Percentiles rank a stretch among this genome's conserved stretches.
Evolutionary conservation across 2,888 invertebrate species (phyloP).

Genomic region (Drosophila birchii): DNA sequence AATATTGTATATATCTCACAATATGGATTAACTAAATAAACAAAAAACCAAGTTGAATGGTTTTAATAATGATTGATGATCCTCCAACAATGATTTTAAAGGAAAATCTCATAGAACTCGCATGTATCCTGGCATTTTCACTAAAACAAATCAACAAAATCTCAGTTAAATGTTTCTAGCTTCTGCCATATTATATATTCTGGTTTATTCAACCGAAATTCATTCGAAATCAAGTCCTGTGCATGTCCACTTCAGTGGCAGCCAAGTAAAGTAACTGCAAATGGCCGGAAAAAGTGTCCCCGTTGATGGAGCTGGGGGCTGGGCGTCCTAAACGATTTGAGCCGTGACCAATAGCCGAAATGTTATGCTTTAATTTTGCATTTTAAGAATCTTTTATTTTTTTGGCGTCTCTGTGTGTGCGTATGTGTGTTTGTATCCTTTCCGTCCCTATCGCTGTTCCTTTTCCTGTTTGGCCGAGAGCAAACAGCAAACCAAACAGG

Average conservation of each 20-base stretch:
- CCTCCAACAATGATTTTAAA: neutral
- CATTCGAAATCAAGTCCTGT: neutral
- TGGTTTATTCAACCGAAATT: neutral
- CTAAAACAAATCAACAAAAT: neutral
- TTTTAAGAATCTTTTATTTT: slow-evolving; percentile 23
- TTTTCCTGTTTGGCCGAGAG: slow-evolving; percentile 44
- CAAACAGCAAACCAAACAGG: slow-evolving; percentile 59
- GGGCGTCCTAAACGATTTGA: slow-evolving; percentile 12
- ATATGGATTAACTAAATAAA: no score
- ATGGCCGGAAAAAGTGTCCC: slow-evolving; percentile 10
- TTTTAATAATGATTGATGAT: no score
- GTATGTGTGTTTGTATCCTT: slow-evolving; percentile 10
- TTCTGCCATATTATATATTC: neutral
- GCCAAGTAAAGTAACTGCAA: slow-evolving; percentile 8
- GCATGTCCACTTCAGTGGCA: neutral
- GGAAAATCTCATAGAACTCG: neutral
- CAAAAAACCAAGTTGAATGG: no score
- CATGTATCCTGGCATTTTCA: rapidly evolving
- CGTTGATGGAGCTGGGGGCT: neutral
- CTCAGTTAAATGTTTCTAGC: neutral
- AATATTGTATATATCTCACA: no score
- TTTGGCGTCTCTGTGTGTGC: slow-evolving; percentile 12
- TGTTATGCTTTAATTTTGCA: slow-evolving; percentile 71
- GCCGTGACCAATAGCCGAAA: slow-evolving; percentile 17
- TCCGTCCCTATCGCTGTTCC: slow-evolving; percentile 31